A percentile compares a stretch with the other conserved stretches of the same genome.
Conservation (phyloP, 2,113 vertebrate species). For the Cynocephalus volans region DNA sequence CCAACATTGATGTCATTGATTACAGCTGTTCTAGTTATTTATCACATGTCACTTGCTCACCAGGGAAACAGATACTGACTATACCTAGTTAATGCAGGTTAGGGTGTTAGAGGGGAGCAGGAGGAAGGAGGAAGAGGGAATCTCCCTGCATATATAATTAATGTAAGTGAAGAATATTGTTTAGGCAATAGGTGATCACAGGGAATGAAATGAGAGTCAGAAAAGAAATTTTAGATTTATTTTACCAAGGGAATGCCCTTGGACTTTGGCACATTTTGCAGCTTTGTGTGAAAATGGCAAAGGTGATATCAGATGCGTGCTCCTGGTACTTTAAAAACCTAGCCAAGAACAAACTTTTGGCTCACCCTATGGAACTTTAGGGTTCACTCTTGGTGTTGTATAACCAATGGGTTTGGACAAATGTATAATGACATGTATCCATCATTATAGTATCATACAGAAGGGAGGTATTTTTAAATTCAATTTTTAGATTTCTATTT, state of each 20-base stretch:
- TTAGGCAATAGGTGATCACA: background rate
- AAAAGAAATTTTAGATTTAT: slow-evolving; percentile 22
- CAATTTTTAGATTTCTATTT: slow-evolving; percentile 21
- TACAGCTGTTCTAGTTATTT: slow-evolving; percentile 60
- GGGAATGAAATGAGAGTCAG: slow-evolving; percentile 44
- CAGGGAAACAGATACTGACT: slow-evolving; percentile 62
- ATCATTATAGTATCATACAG: background rate
- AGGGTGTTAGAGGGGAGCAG: background rate
- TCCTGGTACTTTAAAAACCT: background rate
- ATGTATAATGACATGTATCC: background rate
- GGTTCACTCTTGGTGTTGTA: background rate
- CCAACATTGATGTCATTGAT: slow-evolving; percentile 75
- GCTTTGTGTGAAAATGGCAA: background rate
- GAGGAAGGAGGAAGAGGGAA: background rate
- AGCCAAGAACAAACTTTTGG: background rate
- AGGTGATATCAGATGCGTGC: background rate
- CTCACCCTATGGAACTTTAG: background rate
- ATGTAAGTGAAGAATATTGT: background rate
- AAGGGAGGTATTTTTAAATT: background rate
- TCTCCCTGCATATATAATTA: background rate
- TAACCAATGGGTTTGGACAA: background rate
- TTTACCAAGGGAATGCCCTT: background rate
- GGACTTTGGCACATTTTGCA: background rate
- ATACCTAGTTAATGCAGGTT: background rate
- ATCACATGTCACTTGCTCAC: slow-evolving; percentile 68